Base-by-base conservation (phyloP, 2,797 vertebrate genomes). In the Zenarchopterus dispar region DNA sequence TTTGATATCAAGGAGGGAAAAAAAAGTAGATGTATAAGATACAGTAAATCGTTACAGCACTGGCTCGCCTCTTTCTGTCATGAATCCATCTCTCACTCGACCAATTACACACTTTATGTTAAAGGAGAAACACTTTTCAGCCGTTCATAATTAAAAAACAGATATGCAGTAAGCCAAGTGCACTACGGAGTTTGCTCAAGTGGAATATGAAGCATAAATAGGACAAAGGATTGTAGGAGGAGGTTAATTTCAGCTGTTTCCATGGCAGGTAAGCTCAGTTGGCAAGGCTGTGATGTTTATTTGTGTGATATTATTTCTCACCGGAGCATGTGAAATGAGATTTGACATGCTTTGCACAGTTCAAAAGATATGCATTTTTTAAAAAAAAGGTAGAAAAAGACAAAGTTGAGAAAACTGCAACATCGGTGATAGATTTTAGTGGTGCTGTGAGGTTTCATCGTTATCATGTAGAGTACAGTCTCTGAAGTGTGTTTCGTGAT, bases 221-320 rank as follows among this genome's bases (percentile, higher is more conserved):
- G 74, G 76, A 80, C 66, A 85, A 80, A 79, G 73, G 59, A 77
- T 79, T 69, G 67, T 70, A 51, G 80, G 72, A 78, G 67, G 80
- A 53, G 43, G 64, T 69, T 80, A 33, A 77, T 78, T 82, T 78
- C 58, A 73, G 59, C 67, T 78, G 73, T 83, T 79, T 77, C 64
- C 69, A 74, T 76, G 73, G 66, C 73, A 79, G 76, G 77, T 78
- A 75, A 79, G 73, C 68, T 68, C 52, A 2, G 16, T 50, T 18
- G 2, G 49, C 46, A 69, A 56, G 57, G 51, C 65, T 76, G 65
- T 64, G 68, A 70, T 75, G 74, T 78, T 71, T 76, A 52, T 84
- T 78, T 77, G 53, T 67, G 58, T 57, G 56, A 50, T 41, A 41
- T 70, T 61, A 62, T 77, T 76, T 71, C 56, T 66, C 60, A 21